Evolutionary conservation across 2,113 vertebrate genomes (phyloP), one percentile per base, ranked within the genome.

Genomic region (Anguilla rostrata): DNA sequence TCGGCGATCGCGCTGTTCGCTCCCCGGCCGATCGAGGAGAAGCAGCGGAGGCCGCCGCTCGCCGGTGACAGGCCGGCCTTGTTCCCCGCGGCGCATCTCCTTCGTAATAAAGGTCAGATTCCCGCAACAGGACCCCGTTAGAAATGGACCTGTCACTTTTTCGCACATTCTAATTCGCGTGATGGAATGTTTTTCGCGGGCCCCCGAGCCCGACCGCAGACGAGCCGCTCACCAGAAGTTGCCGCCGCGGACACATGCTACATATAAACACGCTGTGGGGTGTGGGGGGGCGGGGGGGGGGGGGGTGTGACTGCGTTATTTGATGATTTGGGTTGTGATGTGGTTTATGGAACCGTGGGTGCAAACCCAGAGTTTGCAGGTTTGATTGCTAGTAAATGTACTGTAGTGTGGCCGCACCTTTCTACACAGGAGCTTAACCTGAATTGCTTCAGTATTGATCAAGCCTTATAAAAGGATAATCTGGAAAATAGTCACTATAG

Each of bases 41-140:
- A 84, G 40, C 2, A 53, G 83, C 83, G 78, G 40, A 85, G 88
- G 85, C 89, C 90, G 88, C 82, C 89, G 41, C 78, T 88, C 86
- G 91, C 83, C 83, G 86, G 85, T 90, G 89, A 91, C 86, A 87
- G 56, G 84, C 90, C 86, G 88, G 89, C 87, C 91, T 89, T 82
- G 89, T 91, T 92, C 91, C 91, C 88, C 90, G 87, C 87, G 84
- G 89, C 88, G 83, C 84, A 80, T 86, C 91, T 93, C 90, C 90
- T 90, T 92, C 91, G 91, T 93, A 88, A 93, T 93, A 93, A 94
- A 93, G 92, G 92, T 94, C 91, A 93, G 88, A 85, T 34, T 84
- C 39, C 15, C 0, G 29, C 86, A 88, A 87, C 57, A 81, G 83
- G 86, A 89, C 81, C 39, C 80, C 34, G 34, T n/a, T 29, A 81